A percentile compares a stretch with the other conserved stretches of the same genome.
These are phyloP conservation scores for Pasiphila rectangulata DNA, from an alignment of 2,888 invertebrate species.

Conservation along the genomic window DNA sequence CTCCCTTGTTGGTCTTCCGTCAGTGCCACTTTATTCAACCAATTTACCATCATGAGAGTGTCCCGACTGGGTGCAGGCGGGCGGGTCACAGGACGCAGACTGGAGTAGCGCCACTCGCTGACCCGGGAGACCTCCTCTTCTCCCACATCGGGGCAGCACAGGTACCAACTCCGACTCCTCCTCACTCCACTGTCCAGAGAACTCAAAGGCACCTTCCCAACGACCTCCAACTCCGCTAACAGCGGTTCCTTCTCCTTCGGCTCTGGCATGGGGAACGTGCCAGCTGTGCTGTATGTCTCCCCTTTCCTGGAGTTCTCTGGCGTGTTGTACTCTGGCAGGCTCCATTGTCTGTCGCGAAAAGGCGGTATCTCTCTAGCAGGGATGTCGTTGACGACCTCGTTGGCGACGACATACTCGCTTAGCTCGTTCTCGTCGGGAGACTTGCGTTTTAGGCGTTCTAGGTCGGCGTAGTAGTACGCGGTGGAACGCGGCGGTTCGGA, in stretches of 20 bases:
- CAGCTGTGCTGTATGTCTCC: constrained; percentile 74
- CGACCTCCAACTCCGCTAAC: constrained; percentile 65
- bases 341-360: constrained; percentile 57
- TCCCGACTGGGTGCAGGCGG: constrained; percentile 61
- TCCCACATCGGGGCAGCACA: constrained; percentile 77
- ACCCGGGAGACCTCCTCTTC: constrained; percentile 68
- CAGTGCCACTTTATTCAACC: too few species aligned
- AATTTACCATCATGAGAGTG: constrained; percentile 38
- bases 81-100: constrained; percentile 65
- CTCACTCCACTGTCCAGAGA: constrained; percentile 69
- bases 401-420: constrained; percentile 65
- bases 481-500: constrained; percentile 82
- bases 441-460: constrained; percentile 77
- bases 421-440: constrained; percentile 59
- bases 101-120: constrained; percentile 71
- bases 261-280: constrained; percentile 74
- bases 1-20: too few species aligned
- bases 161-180: constrained; percentile 81
- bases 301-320: constrained; percentile 58
- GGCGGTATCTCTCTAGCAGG: constrained; percentile 62
- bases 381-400: constrained; percentile 62
- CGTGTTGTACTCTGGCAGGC: constrained; percentile 57
- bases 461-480: constrained; percentile 80
- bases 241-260: constrained; percentile 71
- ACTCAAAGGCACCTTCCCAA: constrained; percentile 62